Conservation (phyloP, 2,797 vertebrate species). For the Sibirionetta formosa region DNA sequence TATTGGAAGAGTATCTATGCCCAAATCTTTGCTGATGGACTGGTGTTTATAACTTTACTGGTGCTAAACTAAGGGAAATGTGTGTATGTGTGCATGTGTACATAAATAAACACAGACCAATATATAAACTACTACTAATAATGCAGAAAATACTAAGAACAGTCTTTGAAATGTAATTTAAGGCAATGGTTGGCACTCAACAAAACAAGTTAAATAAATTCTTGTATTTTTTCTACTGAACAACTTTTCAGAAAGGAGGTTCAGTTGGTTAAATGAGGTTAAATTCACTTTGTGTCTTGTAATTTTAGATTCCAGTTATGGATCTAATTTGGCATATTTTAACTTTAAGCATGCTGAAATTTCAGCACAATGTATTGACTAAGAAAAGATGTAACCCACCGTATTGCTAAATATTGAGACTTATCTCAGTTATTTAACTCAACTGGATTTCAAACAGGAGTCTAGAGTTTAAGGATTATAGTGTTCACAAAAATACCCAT, state of each 20-base stretch:
- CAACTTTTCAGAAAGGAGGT: neutral
- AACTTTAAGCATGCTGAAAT: neutral
- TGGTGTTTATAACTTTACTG: neutral
- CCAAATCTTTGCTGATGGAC: neutral
- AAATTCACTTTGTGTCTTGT: neutral
- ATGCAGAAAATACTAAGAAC: neutral
- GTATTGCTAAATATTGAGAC: neutral
- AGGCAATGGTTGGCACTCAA: neutral
- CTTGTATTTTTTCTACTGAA: neutral
- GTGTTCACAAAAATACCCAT: neutral
- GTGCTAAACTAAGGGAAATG: neutral
- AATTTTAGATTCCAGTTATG: neutral
- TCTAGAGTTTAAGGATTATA: neutral
- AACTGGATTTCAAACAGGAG: neutral
- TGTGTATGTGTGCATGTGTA: fast-evolving
- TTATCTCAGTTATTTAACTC: neutral
- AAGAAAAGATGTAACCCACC: neutral
- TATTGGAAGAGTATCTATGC: neutral
- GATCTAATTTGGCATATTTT: neutral
- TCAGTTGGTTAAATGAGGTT: neutral
- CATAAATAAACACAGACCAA: neutral
- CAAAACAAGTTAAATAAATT: neutral
- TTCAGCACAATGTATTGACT: neutral
- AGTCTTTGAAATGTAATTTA: neutral
- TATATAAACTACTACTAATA: neutral